phyloP scores from a whole-genome alignment of 2,888 invertebrate species.

The Sinohyriopsis cumingii region DNA sequence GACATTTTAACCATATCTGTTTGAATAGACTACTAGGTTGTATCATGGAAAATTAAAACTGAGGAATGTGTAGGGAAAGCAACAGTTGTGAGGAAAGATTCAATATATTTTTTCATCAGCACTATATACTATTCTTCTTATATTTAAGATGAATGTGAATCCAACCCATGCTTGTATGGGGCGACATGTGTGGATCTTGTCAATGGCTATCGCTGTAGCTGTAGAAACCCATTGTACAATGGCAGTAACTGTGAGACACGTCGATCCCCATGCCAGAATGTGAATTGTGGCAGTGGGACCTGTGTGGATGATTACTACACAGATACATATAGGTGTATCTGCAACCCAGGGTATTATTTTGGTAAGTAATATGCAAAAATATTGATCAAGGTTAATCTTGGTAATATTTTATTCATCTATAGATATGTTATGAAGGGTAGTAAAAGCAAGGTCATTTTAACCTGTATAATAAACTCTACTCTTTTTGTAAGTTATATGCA shows the following conservation, averaged over 20 bases:
- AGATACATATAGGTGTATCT: conserved; percentile 48
- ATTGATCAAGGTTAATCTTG: too few relatives aligned
- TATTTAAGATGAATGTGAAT: conserved; percentile 48
- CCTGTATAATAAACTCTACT: too few relatives aligned
- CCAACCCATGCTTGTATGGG: conserved; percentile 49
- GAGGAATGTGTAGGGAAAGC: background rate
- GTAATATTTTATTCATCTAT: too few relatives aligned
- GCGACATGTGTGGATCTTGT: conserved; percentile 59
- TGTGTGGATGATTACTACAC: conserved; percentile 50
- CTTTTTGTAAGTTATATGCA: too few relatives aligned
- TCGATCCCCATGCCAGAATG: conserved; percentile 29
- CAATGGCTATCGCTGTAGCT: conserved; percentile 89
- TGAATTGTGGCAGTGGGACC: conserved; percentile 25
- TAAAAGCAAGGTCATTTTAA: too few relatives aligned
- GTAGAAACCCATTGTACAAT: conserved; percentile 86
- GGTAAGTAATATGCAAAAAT: conserved; percentile 32
- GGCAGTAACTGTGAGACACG: conserved; percentile 85
- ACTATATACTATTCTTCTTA: background rate
- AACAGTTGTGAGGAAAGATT: background rate
- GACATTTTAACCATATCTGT: too few relatives aligned
- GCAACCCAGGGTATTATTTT: conserved; percentile 41
- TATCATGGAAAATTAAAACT: background rate
- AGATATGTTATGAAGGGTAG: too few relatives aligned
- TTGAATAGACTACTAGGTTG: background rate
- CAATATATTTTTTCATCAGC: background rate